Evolutionary conservation across 1,140 invertebrate species (phyloP).

Genomic region (Pseudomyrmex pallidus): DNA sequence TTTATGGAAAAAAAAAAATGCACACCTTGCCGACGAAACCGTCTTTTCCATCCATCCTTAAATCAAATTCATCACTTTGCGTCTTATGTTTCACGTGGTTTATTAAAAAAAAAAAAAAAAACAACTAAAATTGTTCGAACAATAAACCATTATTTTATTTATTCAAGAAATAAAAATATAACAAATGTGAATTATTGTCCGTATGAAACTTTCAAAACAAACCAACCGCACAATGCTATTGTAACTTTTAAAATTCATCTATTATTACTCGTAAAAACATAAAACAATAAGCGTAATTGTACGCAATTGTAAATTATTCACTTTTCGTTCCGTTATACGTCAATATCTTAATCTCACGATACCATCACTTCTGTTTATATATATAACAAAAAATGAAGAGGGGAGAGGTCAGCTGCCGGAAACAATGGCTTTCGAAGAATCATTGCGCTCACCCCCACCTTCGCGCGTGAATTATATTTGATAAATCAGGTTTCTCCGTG

Average conservation of each 20-base stretch:
- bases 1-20: constrained; percentile 9
- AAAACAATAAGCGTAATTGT: not conserved
- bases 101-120: too few relatives aligned
- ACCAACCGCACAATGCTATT: too few relatives aligned
- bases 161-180: too few relatives aligned
- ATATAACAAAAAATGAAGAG: constrained; percentile 23
- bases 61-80: not conserved
- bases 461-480: constrained; percentile 53
- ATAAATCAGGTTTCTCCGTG: constrained; percentile 66
- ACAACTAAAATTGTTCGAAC: too few relatives aligned
- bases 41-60: not conserved
- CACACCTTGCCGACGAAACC: not conserved
- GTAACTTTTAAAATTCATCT: not conserved
- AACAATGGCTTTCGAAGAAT: constrained; percentile 49
- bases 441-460: constrained; percentile 23
- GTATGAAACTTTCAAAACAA: too few relatives aligned
- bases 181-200: too few relatives aligned
- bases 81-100: too few relatives aligned
- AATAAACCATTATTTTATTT: too few relatives aligned
- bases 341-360: not conserved
- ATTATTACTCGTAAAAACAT: not conserved
- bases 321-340: not conserved
- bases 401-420: constrained; percentile 37
- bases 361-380: constrained; percentile 2
- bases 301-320: not conserved